These are phyloP conservation scores for Nycticebus coucang DNA, from an alignment of 2,113 vertebrate species.

Conservation along the genomic window DNA sequence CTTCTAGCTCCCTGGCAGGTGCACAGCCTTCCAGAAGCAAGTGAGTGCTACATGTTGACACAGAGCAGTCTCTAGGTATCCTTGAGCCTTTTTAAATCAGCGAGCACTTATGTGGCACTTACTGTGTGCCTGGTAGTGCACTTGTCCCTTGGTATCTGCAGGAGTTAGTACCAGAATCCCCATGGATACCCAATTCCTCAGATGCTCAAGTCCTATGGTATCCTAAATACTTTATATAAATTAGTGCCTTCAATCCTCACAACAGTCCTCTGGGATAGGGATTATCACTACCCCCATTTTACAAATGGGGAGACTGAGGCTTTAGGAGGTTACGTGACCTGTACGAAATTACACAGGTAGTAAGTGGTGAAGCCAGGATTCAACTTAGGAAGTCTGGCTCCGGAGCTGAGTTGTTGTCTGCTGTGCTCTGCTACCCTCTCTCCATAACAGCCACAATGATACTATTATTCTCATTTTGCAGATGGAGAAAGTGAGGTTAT, in stretches of 20 bases:
- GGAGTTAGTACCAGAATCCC: background rate
- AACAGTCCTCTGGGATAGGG: background rate
- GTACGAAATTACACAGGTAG: background rate
- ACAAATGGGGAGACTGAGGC: background rate
- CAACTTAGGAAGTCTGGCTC: background rate
- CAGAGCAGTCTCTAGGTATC: background rate
- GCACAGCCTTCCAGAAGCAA: background rate
- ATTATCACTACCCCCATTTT: background rate
- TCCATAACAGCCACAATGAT: background rate
- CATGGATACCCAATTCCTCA: background rate
- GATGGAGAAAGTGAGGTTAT: background rate
- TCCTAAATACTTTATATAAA: background rate
- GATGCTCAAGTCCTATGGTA: background rate
- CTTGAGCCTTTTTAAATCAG: background rate
- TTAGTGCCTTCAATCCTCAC: background rate
- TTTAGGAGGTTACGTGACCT: background rate
- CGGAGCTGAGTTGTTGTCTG: background rate
- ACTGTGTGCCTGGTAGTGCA: background rate
- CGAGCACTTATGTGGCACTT: background rate
- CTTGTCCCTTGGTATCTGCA: background rate
- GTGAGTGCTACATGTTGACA: no score
- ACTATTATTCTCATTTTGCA: conserved; percentile 21
- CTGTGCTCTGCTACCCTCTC: no score
- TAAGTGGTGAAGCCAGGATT: background rate
- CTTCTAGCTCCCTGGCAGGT: background rate